These are phyloP conservation scores for Chironomus riparius DNA, from an alignment of 2,888 invertebrate species.

Conservation along the genomic window DNA sequence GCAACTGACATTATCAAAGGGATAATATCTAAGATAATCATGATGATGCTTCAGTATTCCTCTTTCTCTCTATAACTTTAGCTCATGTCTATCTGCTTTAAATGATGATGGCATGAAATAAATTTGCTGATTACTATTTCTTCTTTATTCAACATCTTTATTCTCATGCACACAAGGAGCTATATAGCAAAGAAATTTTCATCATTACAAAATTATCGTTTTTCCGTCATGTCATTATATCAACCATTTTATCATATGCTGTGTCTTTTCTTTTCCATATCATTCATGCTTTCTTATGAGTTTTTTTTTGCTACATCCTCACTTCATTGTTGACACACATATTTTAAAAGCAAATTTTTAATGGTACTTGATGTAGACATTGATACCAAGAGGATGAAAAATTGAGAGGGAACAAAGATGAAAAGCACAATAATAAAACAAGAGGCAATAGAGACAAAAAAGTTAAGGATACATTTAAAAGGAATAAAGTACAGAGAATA, in stretches of 20 bases:
- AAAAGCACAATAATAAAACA: background rate
- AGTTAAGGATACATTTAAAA: background rate
- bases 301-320: background rate
- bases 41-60: background rate
- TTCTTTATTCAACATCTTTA: background rate
- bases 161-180: background rate
- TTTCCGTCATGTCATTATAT: constrained; percentile 15
- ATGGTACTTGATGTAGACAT: background rate
- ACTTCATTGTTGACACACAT: constrained; percentile 12
- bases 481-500: background rate
- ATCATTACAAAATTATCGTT: constrained; percentile 1
- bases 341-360: constrained; percentile 5
- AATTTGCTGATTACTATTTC: background rate
- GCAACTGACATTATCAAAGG: background rate
- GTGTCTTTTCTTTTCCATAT: background rate
- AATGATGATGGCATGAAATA: background rate
- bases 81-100: background rate
- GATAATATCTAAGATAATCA: background rate
- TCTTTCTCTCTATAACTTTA: background rate
- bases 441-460: background rate
- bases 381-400: background rate
- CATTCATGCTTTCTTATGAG: background rate
- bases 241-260: constrained; percentile 7
- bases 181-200: background rate
- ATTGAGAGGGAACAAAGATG: background rate